Conservation (phyloP, 2,113 vertebrate genomes). For the Chionodraco myersi region DNA sequence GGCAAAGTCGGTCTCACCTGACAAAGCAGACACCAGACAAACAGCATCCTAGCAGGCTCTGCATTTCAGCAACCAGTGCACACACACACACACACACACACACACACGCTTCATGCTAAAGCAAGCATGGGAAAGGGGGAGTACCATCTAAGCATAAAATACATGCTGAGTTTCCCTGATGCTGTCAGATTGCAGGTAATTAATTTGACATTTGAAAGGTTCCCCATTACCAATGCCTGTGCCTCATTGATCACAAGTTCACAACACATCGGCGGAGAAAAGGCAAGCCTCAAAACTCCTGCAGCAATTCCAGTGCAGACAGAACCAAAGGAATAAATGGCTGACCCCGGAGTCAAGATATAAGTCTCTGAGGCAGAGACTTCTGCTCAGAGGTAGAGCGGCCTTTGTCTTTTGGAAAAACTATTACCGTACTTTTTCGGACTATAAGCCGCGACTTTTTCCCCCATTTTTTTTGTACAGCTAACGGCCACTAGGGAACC, state of each 20-base stretch:
- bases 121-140: slow-evolving; percentile 45
- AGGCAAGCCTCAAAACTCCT: slow-evolving; percentile 34
- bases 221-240: slow-evolving; percentile 64
- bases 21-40: slow-evolving; percentile 19
- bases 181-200: slow-evolving; percentile 74
- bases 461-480: too few relatives aligned
- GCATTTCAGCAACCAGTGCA: slow-evolving; percentile 20
- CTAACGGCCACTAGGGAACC: too few relatives aligned
- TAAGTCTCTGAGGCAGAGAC: slow-evolving; percentile 17
- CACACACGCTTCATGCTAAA: slow-evolving; percentile 57
- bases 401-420: not conserved
- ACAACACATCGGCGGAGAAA: slow-evolving; percentile 59
- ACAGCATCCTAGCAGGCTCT: slow-evolving; percentile 16
- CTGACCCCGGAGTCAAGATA: slow-evolving; percentile 18
- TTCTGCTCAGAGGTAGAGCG: not conserved
- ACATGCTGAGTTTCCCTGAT: slow-evolving; percentile 73
- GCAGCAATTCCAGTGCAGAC: slow-evolving; percentile 38
- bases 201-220: slow-evolving; percentile 78
- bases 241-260: slow-evolving; percentile 74
- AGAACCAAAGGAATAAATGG: slow-evolving; percentile 20
- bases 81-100: slow-evolving; percentile 33
- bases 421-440: too few relatives aligned
- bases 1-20: slow-evolving; percentile 27
- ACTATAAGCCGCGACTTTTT: too few relatives aligned
- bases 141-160: slow-evolving; percentile 77